A percentile compares a stretch with the other conserved stretches of the same genome.
These are phyloP conservation scores for Macrosiphum euphorbiae DNA, from an alignment of 2,888 invertebrate species.

Conservation along the genomic window DNA sequence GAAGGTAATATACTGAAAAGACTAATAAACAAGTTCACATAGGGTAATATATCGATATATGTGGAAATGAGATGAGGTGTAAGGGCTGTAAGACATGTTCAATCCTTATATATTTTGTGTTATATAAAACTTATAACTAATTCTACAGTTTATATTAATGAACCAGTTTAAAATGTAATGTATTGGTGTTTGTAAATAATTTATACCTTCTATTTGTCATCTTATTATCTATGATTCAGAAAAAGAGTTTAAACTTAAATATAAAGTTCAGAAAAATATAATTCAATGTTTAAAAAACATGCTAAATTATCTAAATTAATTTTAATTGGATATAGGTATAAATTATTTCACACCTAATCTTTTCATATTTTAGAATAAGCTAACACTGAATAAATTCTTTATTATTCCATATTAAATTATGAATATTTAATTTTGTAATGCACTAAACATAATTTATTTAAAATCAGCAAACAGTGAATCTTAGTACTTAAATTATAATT, in stretches of 20 bases:
- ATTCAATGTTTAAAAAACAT: neutral
- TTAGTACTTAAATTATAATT: neutral
- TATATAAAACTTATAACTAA: neutral
- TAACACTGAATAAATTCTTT: neutral
- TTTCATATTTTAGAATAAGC: too few relatives aligned
- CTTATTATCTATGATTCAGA: neutral
- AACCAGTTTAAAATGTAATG: neutral
- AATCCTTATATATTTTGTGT: neutral
- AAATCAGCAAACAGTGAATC: neutral
- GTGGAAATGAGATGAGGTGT: neutral
- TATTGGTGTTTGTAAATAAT: neutral
- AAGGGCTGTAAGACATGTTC: neutral
- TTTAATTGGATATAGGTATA: neutral
- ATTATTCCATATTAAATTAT: neutral
- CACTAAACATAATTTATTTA: neutral
- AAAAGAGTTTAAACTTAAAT: neutral
- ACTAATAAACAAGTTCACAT: conserved; percentile 38
- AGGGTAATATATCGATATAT: neutral
- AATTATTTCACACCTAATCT: neutral
- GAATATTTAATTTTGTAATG: neutral
- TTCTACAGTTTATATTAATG: neutral
- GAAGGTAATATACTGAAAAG: conserved; percentile 28
- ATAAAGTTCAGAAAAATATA: neutral
- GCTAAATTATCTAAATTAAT: neutral
- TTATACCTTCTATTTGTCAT: neutral